Conservation (phyloP, 2,113 vertebrate species). For the Micronycteris hirsuta region DNA sequence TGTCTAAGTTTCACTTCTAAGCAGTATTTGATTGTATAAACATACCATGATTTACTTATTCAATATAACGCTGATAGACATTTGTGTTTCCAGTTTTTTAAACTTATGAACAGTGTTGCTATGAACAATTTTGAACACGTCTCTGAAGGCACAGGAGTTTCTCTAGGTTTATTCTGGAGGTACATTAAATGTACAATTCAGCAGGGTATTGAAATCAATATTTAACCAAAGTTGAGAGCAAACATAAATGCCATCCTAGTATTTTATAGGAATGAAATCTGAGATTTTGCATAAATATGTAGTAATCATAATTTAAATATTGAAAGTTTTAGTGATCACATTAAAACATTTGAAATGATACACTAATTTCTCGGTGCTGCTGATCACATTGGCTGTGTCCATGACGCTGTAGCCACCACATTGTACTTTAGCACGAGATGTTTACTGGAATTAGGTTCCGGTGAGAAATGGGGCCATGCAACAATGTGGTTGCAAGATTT, state of each 20-base stretch:
- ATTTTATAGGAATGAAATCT: not conserved
- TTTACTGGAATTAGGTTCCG: not conserved
- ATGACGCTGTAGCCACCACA: not conserved
- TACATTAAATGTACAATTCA: not conserved
- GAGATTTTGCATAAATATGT: not conserved
- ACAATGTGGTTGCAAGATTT: not conserved
- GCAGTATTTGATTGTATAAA: slow-evolving; percentile 8
- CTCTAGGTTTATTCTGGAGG: slow-evolving; percentile 1
- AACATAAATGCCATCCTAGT: not conserved
- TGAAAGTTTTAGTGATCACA: not conserved
- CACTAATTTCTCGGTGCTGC: not conserved
- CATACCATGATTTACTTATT: slow-evolving; percentile 25
- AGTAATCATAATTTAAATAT: not conserved
- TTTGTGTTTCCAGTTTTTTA: not conserved
- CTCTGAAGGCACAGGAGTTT: not conserved
- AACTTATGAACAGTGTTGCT: not conserved
- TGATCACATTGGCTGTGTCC: not conserved
- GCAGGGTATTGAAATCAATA: slow-evolving; percentile 2
- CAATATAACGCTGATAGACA: slow-evolving; percentile 4
- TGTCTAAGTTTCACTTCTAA: slow-evolving; percentile 27
- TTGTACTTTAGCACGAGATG: not conserved
- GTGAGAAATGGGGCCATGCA: not conserved
- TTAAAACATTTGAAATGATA: not conserved
- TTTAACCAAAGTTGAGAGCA: not conserved
- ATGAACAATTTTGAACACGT: not conserved